Conservation (phyloP, 2,113 vertebrate genomes). For the Rousettus leschenaultii region DNA sequence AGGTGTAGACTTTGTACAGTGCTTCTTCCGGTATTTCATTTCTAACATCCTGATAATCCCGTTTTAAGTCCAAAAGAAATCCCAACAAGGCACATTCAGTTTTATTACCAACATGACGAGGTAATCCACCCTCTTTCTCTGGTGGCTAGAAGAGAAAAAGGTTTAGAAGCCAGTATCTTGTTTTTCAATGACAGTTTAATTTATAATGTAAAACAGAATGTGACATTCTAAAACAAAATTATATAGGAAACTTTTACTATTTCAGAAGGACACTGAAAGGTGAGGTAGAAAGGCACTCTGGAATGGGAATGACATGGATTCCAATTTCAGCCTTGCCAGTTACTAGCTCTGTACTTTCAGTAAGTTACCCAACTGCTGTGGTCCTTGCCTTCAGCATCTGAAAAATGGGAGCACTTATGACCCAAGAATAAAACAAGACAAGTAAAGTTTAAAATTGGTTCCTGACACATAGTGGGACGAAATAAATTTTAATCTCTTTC, state of each 20-base stretch:
- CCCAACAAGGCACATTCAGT: slow-evolving; percentile 99
- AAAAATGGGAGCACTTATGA: neutral
- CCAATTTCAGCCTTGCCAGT: neutral
- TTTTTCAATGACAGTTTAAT: neutral
- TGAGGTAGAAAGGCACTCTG: neutral
- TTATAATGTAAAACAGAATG: slow-evolving; percentile 18
- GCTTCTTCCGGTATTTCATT: slow-evolving; percentile 98
- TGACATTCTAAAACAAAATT: slow-evolving; percentile 39
- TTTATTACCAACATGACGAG: slow-evolving; percentile 98
- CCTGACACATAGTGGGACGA: neutral
- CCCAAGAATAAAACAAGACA: neutral
- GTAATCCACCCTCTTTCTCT: slow-evolving; percentile 98
- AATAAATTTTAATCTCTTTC: neutral
- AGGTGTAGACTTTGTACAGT: slow-evolving; percentile 99
- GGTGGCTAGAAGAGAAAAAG: slow-evolving; percentile 87
- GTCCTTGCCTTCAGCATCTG: slow-evolving; percentile 7
- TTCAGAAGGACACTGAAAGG: neutral
- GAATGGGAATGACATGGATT: neutral
- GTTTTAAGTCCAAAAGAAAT: slow-evolving; percentile 93
- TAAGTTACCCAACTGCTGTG: neutral
- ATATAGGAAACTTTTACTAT: neutral
- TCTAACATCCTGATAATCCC: slow-evolving; percentile 96
- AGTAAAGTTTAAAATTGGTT: neutral
- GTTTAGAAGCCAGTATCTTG: slow-evolving; percentile 27
- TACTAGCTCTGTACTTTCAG: neutral